Evolutionary conservation across 2,113 vertebrate genomes (phyloP).

Genomic region (Phrynosoma platyrhinos): DNA sequence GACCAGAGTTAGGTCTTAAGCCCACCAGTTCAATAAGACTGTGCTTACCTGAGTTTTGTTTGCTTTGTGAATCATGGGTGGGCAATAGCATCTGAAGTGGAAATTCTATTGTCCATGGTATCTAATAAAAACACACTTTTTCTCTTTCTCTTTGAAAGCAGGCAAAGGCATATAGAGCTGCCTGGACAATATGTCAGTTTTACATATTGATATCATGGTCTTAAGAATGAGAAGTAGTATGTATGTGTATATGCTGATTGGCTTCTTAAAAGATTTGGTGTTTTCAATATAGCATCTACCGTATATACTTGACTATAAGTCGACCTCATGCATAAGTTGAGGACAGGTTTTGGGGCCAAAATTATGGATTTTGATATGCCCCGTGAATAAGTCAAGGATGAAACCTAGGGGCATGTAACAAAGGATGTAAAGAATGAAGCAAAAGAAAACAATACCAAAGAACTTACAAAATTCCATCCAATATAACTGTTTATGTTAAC

Average conservation of each 20-base stretch:
- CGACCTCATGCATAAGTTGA: no score
- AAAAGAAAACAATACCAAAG: no score
- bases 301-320: no score
- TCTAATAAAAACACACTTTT: not conserved
- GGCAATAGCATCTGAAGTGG: not conserved
- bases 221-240: not conserved
- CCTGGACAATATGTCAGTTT: not conserved
- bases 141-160: not conserved
- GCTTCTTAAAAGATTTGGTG: not conserved
- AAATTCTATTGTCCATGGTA: not conserved
- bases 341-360: no score
- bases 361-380: no score
- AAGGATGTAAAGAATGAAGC: no score
- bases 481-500: no score
- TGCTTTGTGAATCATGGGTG: not conserved
- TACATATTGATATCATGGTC: not conserved
- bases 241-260: not conserved
- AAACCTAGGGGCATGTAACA: no score
- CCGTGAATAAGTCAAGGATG: no score
- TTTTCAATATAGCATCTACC: constrained; percentile 27
- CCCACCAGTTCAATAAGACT: no score
- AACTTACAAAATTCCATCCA: no score
- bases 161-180: not conserved
- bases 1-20: not conserved
- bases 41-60: not conserved